These are phyloP conservation scores for Hypsibius dujardini DNA, from an alignment of 1,140 invertebrate genomes.

Conservation along the genomic window DNA sequence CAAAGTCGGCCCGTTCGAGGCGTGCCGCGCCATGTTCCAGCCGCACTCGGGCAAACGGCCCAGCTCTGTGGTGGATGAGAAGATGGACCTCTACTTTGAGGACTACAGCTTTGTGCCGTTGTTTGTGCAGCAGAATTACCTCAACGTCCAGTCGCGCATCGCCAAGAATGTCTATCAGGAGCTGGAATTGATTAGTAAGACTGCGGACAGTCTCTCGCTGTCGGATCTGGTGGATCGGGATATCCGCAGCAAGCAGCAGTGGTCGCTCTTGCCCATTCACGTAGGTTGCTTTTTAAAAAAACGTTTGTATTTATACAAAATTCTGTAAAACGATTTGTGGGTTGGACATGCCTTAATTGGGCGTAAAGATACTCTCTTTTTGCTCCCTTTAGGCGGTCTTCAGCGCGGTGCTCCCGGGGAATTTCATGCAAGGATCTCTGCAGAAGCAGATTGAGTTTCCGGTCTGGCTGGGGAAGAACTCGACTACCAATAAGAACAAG, in stretches of 20 bases:
- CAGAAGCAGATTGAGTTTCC: conserved; percentile 69
- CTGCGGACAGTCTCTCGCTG: conserved; percentile 62
- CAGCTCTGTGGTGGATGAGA: conserved; percentile 38
- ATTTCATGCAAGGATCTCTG: conserved; percentile 58
- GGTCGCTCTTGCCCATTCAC: conserved; percentile 75
- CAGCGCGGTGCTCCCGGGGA: conserved; percentile 72
- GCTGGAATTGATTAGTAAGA: conserved; percentile 50
- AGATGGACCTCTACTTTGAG: conserved; percentile 80
- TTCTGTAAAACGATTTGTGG: conserved; percentile 18
- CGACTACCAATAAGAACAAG: conserved; percentile 49
- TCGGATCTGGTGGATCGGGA: conserved; percentile 66
- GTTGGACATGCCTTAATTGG: conserved; percentile 16
- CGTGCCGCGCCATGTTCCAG: conserved; percentile 66
- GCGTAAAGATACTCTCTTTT: conserved; percentile 8
- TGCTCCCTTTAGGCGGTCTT: conserved; percentile 51
- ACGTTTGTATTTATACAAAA: no score
- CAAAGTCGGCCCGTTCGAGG: conserved; percentile 70
- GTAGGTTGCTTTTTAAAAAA: no score
- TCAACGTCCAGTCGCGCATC: conserved; percentile 47
- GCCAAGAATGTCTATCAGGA: conserved; percentile 39
- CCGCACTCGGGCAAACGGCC: background rate
- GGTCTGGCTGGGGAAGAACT: conserved; percentile 85
- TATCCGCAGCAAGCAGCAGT: conserved; percentile 57
- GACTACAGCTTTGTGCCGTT: conserved; percentile 86
- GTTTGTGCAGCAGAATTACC: conserved; percentile 96